A percentile compares a stretch with the other conserved stretches of the same genome.
phyloP scores from a whole-genome alignment of 2,888 invertebrate species.

The Iselma pallidipennis region DNA sequence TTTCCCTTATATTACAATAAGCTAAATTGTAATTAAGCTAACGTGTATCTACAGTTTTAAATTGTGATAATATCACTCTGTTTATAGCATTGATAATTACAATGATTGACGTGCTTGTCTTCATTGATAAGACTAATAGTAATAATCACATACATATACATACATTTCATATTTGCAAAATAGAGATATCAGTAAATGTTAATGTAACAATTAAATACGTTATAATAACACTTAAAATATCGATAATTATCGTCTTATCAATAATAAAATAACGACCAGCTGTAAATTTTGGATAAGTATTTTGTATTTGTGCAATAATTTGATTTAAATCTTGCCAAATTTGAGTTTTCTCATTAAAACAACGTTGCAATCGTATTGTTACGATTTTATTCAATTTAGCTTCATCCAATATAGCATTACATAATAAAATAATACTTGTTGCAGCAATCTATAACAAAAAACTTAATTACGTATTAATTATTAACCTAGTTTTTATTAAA shows the following conservation, averaged over 20 bases:
- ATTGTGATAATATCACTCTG: no score
- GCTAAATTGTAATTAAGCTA: no score
- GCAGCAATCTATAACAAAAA: neutral
- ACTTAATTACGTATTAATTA: neutral
- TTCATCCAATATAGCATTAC: neutral
- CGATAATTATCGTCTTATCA: neutral
- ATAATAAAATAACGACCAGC: conserved; percentile 1
- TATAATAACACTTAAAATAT: neutral
- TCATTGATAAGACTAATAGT: no score
- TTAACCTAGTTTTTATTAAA: no score
- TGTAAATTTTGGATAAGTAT: neutral
- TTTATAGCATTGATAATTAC: no score
- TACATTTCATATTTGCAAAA: no score
- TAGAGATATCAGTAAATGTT: neutral
- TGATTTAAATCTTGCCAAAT: neutral
- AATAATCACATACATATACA: no score
- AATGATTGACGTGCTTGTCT: no score
- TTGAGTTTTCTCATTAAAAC: neutral
- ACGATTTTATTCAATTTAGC: neutral
- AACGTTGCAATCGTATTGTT: neutral
- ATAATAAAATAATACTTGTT: neutral
- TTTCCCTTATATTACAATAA: no score
- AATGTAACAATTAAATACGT: neutral
- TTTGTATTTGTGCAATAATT: neutral
- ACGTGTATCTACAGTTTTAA: no score